Conservation (phyloP, 2,888 invertebrate species). For the Dexiosoma caninum region DNA sequence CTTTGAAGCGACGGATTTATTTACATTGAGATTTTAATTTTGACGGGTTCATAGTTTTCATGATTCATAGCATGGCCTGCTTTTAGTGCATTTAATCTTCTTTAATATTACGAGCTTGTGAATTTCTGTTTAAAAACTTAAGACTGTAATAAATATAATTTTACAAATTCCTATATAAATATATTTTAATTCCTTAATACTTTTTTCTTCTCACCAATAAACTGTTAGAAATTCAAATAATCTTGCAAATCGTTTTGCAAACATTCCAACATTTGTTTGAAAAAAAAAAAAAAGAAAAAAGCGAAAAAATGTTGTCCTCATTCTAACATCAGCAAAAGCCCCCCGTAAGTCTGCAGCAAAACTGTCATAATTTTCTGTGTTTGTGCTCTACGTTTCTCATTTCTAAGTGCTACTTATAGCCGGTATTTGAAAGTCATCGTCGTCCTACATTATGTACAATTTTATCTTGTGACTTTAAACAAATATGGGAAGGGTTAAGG, state of each 20-base stretch:
- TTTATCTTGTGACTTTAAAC: not conserved
- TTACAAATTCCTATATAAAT: not conserved
- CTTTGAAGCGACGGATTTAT: too few species aligned
- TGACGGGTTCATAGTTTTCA: too few species aligned
- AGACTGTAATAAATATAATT: not conserved
- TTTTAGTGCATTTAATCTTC: too few species aligned
- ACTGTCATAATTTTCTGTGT: slow-evolving; percentile 35
- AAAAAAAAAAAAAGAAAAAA: too few species aligned
- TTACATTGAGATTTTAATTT: too few species aligned
- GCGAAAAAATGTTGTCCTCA: not conserved
- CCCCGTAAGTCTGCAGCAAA: not conserved
- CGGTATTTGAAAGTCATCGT: slow-evolving; percentile 48
- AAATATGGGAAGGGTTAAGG: slow-evolving; percentile 3
- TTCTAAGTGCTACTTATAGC: slow-evolving; percentile 45
- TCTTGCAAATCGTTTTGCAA: slow-evolving; percentile 39
- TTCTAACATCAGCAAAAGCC: not conserved
- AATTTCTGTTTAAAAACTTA: not conserved
- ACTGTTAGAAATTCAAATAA: slow-evolving; percentile 29
- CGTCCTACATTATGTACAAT: not conserved
- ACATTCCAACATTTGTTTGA: slow-evolving; percentile 26
- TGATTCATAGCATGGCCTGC: too few species aligned
- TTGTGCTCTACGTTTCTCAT: slow-evolving; percentile 21
- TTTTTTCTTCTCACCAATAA: not conserved
- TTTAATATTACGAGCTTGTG: too few species aligned
- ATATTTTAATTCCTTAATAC: not conserved